Percentiles rank a stretch among this genome's conserved stretches.
Evolutionary conservation across 2,888 invertebrate species (phyloP).

Genomic region (Lasius platythorax): DNA sequence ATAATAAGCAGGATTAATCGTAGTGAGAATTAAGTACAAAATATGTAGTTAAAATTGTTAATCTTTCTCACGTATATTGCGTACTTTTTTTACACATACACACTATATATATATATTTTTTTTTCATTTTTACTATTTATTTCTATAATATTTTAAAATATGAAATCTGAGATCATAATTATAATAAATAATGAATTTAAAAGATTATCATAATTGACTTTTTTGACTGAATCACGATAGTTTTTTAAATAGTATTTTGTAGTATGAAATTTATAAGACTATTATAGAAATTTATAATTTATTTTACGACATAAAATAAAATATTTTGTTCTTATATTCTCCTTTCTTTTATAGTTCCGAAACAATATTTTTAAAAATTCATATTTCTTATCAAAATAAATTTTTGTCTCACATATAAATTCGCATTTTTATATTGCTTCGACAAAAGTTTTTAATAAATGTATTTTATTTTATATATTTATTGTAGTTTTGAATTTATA

Average conservation of each 20-base stretch:
- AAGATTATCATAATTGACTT: background rate
- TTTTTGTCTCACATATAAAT: background rate
- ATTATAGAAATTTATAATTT: background rate
- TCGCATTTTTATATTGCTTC: background rate
- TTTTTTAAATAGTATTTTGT: background rate
- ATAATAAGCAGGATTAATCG: slow-evolving; percentile 39
- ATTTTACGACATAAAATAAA: background rate
- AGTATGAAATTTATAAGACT: background rate
- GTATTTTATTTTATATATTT: background rate
- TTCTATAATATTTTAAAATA: background rate
- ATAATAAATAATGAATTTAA: background rate
- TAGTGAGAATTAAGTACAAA: background rate
- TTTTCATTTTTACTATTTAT: background rate
- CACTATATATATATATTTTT: background rate
- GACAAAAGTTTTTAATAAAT: slow-evolving; percentile 2
- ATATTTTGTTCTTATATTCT: background rate
- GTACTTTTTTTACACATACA: background rate
- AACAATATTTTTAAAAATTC: slow-evolving; percentile 1
- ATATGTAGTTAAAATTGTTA: slow-evolving; percentile 1
- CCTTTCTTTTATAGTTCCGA: too few relatives aligned
- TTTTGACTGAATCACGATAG: background rate
- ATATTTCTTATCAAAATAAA: background rate
- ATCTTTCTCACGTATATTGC: background rate
- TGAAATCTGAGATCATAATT: background rate
- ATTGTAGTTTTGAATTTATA: background rate